Evolutionary conservation across 2,113 vertebrate genomes (phyloP), one percentile per base, ranked within the genome.

Genomic region (Spheniscus mendiculus): DNA sequence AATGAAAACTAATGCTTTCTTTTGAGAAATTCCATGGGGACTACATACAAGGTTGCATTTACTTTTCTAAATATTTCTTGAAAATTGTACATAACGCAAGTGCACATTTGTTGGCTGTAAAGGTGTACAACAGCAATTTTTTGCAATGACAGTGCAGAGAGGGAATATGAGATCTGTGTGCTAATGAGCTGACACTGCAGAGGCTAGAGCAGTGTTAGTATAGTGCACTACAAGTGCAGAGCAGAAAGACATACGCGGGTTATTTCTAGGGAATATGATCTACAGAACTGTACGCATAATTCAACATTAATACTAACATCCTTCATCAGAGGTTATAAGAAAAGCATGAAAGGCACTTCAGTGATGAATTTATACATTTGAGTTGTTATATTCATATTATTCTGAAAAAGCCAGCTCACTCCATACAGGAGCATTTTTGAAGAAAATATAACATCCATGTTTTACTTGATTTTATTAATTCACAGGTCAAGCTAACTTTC

Each of bases 121-220:
- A 99, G 98, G 98, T 98, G 98, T 99, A 98, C 98, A 98, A 98
- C 98, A 98, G 98, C 98, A 98, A 98, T 99, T 99, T 96, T 99
- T 99, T 99, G 99, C 99, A 99, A 99, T 99, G 99, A 99, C 99
- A 99, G 99, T 99, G 98, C 98, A 90, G 98, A 98, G 98, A 99
- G 98, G 97, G 98, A 98, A 99, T 99, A 99, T 99, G 99, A 99
- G 99, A 98, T 98, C 99, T 99, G 99, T 98, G 99, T 99, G 99
- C 99, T 99, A 99, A 99, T 99, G 99, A 99, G 99, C 99, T 99
- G 99, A 99, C 98, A 99, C 99, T 99, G 99, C 99, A 99, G 99
- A 99, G 98, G 98, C 99, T 98, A 88, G 98, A 98, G 98, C 98
- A 97, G 98, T 98, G 98, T 98, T 97, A 98, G 98, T 98, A 90